phyloP scores from a whole-genome alignment of 2,888 invertebrate genomes.

The Andrena trimmerana region DNA sequence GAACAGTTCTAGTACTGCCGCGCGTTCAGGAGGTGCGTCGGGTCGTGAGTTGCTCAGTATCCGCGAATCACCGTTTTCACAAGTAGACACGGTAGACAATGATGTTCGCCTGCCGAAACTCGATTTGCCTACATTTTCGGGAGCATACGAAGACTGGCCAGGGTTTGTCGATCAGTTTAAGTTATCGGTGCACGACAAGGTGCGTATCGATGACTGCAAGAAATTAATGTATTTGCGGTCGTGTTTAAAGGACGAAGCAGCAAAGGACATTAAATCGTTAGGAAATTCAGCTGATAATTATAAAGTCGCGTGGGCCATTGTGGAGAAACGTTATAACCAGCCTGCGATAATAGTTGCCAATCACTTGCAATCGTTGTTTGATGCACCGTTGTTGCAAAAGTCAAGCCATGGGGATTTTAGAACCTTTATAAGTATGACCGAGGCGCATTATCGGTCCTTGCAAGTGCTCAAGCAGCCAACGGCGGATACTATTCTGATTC shows the following conservation, averaged over 20 bases:
- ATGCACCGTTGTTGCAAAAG: not conserved
- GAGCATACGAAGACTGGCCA: no score
- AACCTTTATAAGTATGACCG: not conserved
- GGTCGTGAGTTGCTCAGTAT: no score
- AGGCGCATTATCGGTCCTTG: not conserved
- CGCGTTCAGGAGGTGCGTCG: no score
- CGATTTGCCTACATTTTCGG: no score
- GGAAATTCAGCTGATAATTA: slow-evolving; percentile 20
- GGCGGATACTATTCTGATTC: not conserved
- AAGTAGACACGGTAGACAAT: no score
- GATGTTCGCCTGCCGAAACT: no score
- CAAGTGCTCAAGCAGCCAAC: not conserved
- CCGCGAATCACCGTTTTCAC: no score
- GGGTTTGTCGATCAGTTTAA: no score
- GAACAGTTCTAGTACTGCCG: no score
- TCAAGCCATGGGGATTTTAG: not conserved
- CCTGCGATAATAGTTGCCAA: slow-evolving; percentile 15
- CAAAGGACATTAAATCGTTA: not conserved
- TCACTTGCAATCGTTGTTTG: not conserved
- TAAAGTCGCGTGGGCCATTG: slow-evolving; percentile 1
- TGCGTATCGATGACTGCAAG: not conserved
- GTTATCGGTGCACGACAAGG: no score
- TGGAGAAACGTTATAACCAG: slow-evolving; percentile 14
- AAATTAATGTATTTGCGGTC: slow-evolving; percentile 33
- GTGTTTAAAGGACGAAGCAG: slow-evolving; percentile 14